These are phyloP conservation scores for Diachasmimorpha longicaudata DNA, from an alignment of 1,140 invertebrate genomes.

Conservation along the genomic window DNA sequence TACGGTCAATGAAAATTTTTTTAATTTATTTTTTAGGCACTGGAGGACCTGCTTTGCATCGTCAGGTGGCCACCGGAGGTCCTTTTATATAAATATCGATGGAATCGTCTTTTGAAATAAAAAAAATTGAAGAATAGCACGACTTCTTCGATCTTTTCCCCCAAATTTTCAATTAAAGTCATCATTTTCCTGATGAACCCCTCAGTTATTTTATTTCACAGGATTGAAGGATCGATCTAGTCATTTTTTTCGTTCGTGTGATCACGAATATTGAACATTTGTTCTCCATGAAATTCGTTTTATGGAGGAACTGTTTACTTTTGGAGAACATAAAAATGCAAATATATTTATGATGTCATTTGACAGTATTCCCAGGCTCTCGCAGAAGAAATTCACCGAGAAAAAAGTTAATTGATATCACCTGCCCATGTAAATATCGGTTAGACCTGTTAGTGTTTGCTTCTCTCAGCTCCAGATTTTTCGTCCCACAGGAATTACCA, in stretches of 20 bases:
- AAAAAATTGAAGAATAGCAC: too few species aligned
- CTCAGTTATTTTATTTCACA: too few species aligned
- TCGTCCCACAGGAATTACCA: conserved; percentile 39
- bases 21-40: neutral
- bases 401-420: conserved; percentile 59
- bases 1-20: conserved; percentile 5
- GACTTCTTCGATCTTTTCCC: too few species aligned
- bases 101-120: too few species aligned
- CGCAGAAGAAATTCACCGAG: neutral
- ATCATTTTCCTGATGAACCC: too few species aligned
- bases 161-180: too few species aligned
- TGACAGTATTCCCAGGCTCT: neutral
- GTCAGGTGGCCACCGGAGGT: neutral
- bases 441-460: conserved; percentile 39
- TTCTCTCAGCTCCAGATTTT: conserved; percentile 2
- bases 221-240: too few species aligned
- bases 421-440: conserved; percentile 60
- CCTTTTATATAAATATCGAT: neutral
- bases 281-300: neutral
- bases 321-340: neutral
- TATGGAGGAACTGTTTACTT: neutral
- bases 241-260: neutral
- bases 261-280: too few species aligned
- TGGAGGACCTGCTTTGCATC: neutral
- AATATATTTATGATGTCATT: neutral